Conservation (phyloP, 2,797 vertebrate species). For the Rhincodon typus region DNA sequence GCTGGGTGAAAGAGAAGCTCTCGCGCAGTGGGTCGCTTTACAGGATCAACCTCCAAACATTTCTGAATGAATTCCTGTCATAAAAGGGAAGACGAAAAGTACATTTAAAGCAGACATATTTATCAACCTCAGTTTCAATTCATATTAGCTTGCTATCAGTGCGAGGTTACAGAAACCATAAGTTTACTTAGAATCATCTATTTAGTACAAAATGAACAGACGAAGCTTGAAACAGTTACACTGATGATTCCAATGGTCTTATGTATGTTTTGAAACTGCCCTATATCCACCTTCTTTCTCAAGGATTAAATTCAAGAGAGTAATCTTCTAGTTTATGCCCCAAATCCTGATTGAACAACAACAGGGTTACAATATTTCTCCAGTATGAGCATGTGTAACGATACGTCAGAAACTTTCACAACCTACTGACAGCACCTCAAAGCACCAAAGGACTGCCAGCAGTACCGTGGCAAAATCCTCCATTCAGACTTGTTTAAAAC, state of each 20-base stretch:
- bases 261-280: neutral
- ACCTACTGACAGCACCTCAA: no score
- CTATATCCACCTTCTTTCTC: neutral
- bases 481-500: no score
- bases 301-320: neutral
- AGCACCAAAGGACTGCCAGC: neutral
- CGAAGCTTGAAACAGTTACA: neutral
- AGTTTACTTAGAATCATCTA: neutral
- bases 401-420: neutral
- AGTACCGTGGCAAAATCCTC: no score
- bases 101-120: neutral
- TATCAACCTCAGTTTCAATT: neutral
- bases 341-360: neutral
- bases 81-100: neutral
- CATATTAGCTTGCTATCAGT: neutral
- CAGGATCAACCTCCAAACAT: conserved; percentile 87
- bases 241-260: neutral
- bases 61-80: conserved; percentile 93
- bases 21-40: conserved; percentile 79
- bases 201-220: neutral
- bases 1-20: conserved; percentile 93
- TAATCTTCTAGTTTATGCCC: neutral
- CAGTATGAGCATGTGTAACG: neutral
- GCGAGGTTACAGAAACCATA: neutral
- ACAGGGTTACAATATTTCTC: neutral